Base-by-base conservation (phyloP, 2,797 vertebrate genomes). In the Argya squamiceps region DNA sequence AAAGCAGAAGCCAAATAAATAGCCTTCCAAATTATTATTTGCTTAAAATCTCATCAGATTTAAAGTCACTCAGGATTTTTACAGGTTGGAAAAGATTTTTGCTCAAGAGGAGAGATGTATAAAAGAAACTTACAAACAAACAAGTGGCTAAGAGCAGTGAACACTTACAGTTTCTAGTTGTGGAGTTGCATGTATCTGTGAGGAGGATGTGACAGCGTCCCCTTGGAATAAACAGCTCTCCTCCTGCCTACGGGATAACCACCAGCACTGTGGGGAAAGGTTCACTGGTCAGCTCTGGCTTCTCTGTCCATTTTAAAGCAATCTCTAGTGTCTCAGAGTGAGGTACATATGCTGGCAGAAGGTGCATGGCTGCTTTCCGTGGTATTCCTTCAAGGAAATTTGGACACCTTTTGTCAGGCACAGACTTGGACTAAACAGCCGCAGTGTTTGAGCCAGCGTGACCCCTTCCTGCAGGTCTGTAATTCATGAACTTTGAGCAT, bases 1-100 rank as follows among this genome's bases (percentile, higher is more conserved):
- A 95, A 92, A 89, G 34, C 44, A 87, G 50, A 80, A 87, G 12
- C 13, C 56, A 76, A 74, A 80, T 79, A 83, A 88, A 77, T 22
- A 77, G 44, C n/a, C n/a, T 67, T 90, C 36, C 19, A 30, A 79
- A 63, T 49, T 56, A 69, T 26, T 91, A 29, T 69, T 88, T 60
- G 32, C 63, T 84, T 89, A n/a, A 90, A 89, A 74, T 83, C 5
- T 69, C 43, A 53, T 50, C 2, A 23, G 65, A 77, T 87, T 92
- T 89, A 17, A 87, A 84, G 41, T 63, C 1, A 0, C 41, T 68
- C 11, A 8, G 30, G 29, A 26, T 69, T 90, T 92, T 32, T 79
- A 79, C 7, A 15, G 13, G 47, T 86, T 84, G 50, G 43, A 52
- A 86, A 39, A 64, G n/a, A 49, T 64, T 84, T 88, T 81, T 65